A percentile compares a stretch with the other conserved stretches of the same genome.
phyloP scores from a whole-genome alignment of 1,140 invertebrate species.

The Pseudomyrmex dendroicus region DNA sequence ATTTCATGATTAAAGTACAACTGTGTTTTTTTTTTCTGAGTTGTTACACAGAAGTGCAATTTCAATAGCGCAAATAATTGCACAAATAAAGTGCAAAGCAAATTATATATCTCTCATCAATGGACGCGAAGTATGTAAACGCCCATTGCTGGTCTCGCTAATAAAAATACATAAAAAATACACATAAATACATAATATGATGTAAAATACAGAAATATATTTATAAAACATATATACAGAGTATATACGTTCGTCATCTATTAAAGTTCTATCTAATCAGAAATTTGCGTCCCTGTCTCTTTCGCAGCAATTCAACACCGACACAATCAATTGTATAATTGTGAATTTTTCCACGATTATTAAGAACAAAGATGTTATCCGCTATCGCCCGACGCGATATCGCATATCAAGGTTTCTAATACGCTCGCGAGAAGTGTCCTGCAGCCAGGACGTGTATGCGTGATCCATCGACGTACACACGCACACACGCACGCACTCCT shows the following conservation, averaged over 20 bases:
- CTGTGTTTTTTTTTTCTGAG: no score
- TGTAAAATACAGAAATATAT: no score
- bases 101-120: background rate
- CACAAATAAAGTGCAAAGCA: background rate
- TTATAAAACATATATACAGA: background rate
- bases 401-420: conserved; percentile 8
- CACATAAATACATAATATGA: no score
- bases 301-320: background rate
- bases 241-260: background rate
- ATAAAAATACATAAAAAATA: no score
- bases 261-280: background rate
- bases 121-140: background rate
- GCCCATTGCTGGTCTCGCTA: background rate
- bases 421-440: background rate
- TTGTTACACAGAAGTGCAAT: no score
- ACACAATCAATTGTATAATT: background rate
- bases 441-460: conserved; percentile 6
- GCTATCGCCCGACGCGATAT: background rate
- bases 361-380: background rate
- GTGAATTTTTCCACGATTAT: conserved; percentile 21
- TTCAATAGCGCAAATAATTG: no score
- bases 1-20: background rate
- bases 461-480: background rate
- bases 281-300: background rate
- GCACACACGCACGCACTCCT: background rate